phyloP scores from a whole-genome alignment of 2,113 vertebrate genomes.

The Oreotragus oreotragus region DNA sequence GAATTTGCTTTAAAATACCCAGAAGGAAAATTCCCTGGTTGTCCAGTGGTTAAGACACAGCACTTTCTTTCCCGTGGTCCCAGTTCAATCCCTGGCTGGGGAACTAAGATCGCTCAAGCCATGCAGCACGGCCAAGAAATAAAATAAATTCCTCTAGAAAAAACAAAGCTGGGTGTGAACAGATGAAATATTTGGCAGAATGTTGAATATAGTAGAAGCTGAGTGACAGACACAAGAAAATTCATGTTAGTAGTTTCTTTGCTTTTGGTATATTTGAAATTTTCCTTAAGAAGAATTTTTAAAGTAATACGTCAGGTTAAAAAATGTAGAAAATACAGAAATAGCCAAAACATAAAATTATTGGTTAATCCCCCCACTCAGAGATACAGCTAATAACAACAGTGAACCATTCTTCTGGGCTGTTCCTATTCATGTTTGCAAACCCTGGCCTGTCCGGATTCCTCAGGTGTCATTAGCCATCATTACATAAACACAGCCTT shows the following conservation, averaged over 20 bases:
- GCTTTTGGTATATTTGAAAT: background rate
- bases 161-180: background rate
- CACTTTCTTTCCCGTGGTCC: background rate
- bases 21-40: background rate
- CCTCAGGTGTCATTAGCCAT: background rate
- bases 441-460: background rate
- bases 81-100: background rate
- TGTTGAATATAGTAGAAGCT: background rate
- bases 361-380: background rate
- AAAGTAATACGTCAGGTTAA: background rate
- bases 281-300: background rate
- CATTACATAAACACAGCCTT: background rate
- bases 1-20: background rate
- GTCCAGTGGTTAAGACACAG: background rate
- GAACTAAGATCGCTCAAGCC: background rate
- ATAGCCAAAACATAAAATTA: background rate
- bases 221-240: background rate
- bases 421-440: background rate
- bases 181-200: background rate
- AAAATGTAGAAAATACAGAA: background rate
- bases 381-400: background rate
- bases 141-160: background rate
- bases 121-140: accelerated
- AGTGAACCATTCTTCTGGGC: background rate
- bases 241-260: background rate